Percentiles rank a stretch among this genome's conserved stretches.
These are phyloP conservation scores for Beris chalybata DNA, from an alignment of 2,888 invertebrate genomes.

Conservation along the genomic window DNA sequence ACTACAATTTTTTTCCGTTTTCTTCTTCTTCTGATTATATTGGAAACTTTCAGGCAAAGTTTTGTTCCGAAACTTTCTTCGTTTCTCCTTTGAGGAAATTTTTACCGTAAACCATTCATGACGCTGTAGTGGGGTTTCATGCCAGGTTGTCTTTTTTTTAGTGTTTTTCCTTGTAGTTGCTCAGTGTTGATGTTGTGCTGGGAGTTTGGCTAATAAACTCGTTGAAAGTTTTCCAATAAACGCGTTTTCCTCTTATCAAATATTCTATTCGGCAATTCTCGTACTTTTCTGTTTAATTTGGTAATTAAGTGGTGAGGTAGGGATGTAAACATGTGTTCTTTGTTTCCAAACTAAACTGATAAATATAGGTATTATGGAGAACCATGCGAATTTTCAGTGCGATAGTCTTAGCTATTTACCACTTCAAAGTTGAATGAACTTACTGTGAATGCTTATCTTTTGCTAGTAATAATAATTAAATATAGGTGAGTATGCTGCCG, in stretches of 20 bases:
- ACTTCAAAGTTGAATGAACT: no score
- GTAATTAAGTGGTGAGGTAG: constrained; percentile 21
- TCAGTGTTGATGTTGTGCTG: constrained; percentile 21
- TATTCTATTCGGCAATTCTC: constrained; percentile 4
- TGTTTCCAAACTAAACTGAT: no score
- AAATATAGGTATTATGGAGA: no score
- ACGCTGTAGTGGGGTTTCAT: neutral
- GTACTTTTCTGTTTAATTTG: constrained; percentile 22
- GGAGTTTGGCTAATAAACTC: constrained; percentile 35
- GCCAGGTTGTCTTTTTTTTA: neutral
- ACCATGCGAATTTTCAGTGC: no score
- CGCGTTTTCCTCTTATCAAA: constrained; percentile 27
- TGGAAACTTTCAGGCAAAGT: neutral
- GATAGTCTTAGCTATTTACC: no score
- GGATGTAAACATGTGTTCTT: constrained; percentile 23
- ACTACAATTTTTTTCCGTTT: neutral
- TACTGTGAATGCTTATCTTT: no score
- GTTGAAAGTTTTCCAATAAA: constrained; percentile 38
- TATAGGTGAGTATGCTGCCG: no score
- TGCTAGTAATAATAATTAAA: no score
- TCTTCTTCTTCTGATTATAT: neutral
- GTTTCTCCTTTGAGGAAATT: constrained; percentile 14
- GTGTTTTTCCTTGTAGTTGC: constrained; percentile 8
- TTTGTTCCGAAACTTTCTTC: neutral
- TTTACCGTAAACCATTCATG: constrained; percentile 22